phyloP scores from a whole-genome alignment of 2,113 vertebrate genomes.

The Perognathus longimembris region DNA sequence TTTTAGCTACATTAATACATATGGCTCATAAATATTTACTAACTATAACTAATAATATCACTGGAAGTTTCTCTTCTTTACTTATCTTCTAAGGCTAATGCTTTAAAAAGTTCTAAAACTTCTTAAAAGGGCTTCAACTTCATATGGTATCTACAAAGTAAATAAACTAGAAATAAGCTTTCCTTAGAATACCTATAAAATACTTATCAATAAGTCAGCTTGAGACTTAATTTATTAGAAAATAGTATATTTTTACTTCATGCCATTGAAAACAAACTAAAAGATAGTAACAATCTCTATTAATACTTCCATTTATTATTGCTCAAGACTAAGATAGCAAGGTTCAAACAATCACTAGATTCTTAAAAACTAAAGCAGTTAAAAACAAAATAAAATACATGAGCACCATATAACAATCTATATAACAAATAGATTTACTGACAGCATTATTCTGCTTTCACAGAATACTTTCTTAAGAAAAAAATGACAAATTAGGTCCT shows the following conservation, averaged over 20 bases:
- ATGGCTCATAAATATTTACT: conserved; percentile 27
- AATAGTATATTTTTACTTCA: conserved; percentile 56
- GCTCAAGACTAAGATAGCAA: conserved; percentile 38
- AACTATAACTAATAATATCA: neutral
- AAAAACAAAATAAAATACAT: conserved; percentile 34
- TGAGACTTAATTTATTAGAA: conserved; percentile 40
- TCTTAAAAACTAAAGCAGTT: conserved; percentile 31
- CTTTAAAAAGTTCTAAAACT: conserved; percentile 58
- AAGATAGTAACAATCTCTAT: conserved; percentile 12
- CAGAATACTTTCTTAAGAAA: conserved; percentile 49
- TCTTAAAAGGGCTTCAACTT: conserved; percentile 42
- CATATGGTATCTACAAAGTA: neutral
- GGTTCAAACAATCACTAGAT: conserved; percentile 3
- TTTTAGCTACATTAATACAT: conserved; percentile 18
- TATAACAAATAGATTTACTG: neutral
- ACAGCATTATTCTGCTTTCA: conserved; percentile 46
- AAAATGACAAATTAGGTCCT: conserved; percentile 38
- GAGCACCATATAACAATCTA: conserved; percentile 2
- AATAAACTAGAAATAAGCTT: conserved; percentile 50
- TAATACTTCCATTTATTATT: conserved; percentile 64
- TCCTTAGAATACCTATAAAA: neutral
- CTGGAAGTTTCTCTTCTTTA: conserved; percentile 45
- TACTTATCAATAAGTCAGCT: conserved; percentile 31
- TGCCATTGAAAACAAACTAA: conserved; percentile 21
- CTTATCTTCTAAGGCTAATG: neutral